Evolutionary conservation across 2,888 invertebrate species (phyloP).

Genomic region (Cloeon dipterum): DNA sequence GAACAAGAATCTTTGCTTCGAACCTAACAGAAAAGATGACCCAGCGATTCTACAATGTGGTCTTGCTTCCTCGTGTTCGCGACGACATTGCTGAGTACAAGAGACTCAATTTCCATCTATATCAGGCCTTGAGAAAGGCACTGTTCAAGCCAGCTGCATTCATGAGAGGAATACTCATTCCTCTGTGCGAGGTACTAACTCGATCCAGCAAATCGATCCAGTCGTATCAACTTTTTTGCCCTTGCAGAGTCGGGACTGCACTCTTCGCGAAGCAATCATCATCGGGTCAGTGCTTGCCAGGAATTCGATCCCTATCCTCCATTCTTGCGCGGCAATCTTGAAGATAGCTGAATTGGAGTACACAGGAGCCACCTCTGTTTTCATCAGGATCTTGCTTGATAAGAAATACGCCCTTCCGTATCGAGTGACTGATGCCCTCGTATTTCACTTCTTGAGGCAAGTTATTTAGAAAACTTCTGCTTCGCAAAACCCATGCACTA

Average conservation of each 20-base stretch:
- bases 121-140: conserved; percentile 78
- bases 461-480: no score
- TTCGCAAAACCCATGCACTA: no score
- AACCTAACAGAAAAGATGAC: conserved; percentile 92
- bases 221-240: no score
- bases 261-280: conserved; percentile 85
- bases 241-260: conserved; percentile 74
- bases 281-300: conserved; percentile 77
- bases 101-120: conserved; percentile 85
- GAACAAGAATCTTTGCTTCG: conserved; percentile 88
- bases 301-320: conserved; percentile 80
- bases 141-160: conserved; percentile 94
- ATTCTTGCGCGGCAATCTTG: conserved; percentile 83
- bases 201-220: no score
- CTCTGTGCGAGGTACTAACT: conserved; percentile 32
- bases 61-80: conserved; percentile 74
- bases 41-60: conserved; percentile 79
- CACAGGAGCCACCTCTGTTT: conserved; percentile 86
- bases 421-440: conserved; percentile 80
- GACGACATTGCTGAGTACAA: conserved; percentile 94
- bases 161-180: conserved; percentile 66
- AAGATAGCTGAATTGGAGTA: conserved; percentile 97
- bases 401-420: conserved; percentile 96
- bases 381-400: conserved; percentile 78
- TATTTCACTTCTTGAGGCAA: conserved; percentile 81